These are phyloP conservation scores for Talpa occidentalis DNA, from an alignment of 2,113 vertebrate genomes.

Conservation along the genomic window DNA sequence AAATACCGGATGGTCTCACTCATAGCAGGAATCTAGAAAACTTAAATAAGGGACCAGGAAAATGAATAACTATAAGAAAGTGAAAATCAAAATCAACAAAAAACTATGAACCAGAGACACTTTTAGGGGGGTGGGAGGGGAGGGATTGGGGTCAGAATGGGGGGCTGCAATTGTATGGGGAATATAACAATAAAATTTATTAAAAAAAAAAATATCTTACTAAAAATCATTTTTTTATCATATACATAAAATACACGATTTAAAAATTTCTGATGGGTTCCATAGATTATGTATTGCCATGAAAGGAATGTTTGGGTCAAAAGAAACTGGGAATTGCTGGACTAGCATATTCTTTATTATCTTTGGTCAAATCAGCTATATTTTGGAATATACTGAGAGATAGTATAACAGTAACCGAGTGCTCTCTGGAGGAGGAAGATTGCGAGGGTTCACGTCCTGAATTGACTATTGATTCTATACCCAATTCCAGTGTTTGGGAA, in stretches of 20 bases:
- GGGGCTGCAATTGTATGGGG: too few species aligned
- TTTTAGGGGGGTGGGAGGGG: too few species aligned
- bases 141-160: too few species aligned
- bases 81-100: too few species aligned
- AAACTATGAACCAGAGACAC: too few species aligned
- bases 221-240: constrained; percentile 7
- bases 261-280: background rate
- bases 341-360: background rate
- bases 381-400: background rate
- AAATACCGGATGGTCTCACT: too few species aligned
- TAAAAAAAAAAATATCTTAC: background rate
- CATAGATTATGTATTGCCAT: background rate
- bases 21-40: too few species aligned
- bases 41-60: too few species aligned
- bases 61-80: too few species aligned
- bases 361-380: background rate
- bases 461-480: background rate
- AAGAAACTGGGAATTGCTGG: background rate
- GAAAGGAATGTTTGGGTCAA: background rate
- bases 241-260: background rate
- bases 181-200: too few species aligned
- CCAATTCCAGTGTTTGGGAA: background rate
- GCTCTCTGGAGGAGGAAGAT: background rate
- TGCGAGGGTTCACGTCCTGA: background rate
- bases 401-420: background rate